Base-by-base conservation (phyloP, 2,797 vertebrate genomes). In the Melanitta fusca region DNA sequence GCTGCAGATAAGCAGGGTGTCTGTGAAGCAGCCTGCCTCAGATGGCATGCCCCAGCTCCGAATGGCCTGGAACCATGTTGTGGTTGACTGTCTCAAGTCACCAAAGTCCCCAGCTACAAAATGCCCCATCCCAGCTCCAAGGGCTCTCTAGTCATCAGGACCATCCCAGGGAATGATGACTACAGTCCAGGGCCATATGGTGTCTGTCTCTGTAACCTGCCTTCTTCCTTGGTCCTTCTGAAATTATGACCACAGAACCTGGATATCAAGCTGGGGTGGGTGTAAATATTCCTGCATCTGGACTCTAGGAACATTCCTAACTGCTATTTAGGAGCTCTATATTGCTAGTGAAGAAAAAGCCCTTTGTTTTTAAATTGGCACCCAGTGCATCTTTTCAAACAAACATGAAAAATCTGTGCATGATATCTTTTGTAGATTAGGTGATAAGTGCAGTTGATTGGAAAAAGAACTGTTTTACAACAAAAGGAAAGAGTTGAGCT, bases 381-480 rank as follows among this genome's bases (percentile, higher is more conserved):
- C 22, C 47, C 69, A 36, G 49, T 25, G 66, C 22, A 49, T 88
- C 82, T 66, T 86, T 94, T 95, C 74, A 93, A 91, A 86, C 53
- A 51, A 71, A 85, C 49, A 25, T 39, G 30, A 94, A 89, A 94
- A 80, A 17, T 10, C 68, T 24, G 47, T 91, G 85, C 72, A 36
- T 34, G 85, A 64, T 20, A 14, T 74, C 84, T 80, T 56, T 81
- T 69, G 56, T 57, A 94, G 49, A 17, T 93, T 86, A 82, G 71
- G 80, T 80, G 75, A 84, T 66, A 94, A 93, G 88, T 49, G 83
- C 62, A 83, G 60, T 12, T 94, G 83, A 95, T 68, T 86, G 49
- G 53, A 83, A 82, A 53, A 91, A 89, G 45, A 34, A 85, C 75
- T 74, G 69, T 77, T 93, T 97, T 95, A 68, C 41, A 84, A 66